Evolutionary conservation across 2,113 vertebrate species (phyloP), one percentile per base, ranked within the genome.

Genomic region (Calyptommatus sinebrachiatus): DNA sequence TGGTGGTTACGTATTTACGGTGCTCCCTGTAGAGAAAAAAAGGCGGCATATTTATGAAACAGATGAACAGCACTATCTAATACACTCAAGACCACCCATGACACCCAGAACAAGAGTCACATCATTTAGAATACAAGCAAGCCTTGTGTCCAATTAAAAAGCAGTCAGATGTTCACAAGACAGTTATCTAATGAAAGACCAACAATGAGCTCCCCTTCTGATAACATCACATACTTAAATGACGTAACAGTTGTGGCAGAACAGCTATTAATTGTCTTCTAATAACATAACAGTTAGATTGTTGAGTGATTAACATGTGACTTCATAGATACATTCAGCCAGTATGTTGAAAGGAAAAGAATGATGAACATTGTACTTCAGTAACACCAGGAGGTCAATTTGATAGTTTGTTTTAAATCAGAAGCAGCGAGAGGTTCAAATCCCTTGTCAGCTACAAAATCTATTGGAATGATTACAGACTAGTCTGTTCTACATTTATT

Each of bases 21-120:
- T 79, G 80, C 29, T 91, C 84, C 68, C 91, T 92, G 57, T 1
- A 41, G 31, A 48, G 48, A 68, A 79, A 85, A 79, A 73, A 9
- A 41, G 8, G 70, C 7, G 35, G 24, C 46, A 35, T 61, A 12
- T 65, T 31, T 65, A 61, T 8, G 50, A 53, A n/a, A 9, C 21
- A 7, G 48, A 14, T 26, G 4, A 20, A 8, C 61, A 35, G 4
- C 61, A 46, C 41, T 46, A 41, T 61, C 41, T 1, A 76, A 63
- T 11, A 24, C 35, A 2, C 41, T 26, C 61, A 76, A 29, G 26
- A 31, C 61, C 18, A 11, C 24, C 35, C 6, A 7, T 10, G 7
- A n/a, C 26, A 73, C n/a, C 29, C n/a, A 41, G 1, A 35, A 29
- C 31, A 70, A 71, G 41, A 60, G 48, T 8, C 2, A 24, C 2